phyloP scores from a whole-genome alignment of 2,888 invertebrate species.

The Rhingia campestris region DNA sequence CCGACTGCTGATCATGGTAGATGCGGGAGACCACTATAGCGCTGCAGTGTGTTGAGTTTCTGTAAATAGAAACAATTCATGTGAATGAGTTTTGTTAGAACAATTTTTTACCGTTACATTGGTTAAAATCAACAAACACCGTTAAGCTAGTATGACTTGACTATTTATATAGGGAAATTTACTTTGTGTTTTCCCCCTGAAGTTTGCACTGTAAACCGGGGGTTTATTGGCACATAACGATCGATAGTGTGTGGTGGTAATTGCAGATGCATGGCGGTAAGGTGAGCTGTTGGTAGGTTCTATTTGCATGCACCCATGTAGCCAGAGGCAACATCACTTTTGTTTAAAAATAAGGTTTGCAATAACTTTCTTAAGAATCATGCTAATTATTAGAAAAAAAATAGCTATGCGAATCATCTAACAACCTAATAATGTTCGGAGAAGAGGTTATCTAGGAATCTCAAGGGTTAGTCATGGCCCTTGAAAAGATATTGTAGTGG shows the following conservation, averaged over 20 bases:
- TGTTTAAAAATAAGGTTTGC: no score
- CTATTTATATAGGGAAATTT: slow-evolving; percentile 27
- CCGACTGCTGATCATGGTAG: slow-evolving; percentile 32
- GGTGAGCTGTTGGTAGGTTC: slow-evolving; percentile 17
- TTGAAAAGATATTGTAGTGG: no score
- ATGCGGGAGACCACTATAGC: slow-evolving; percentile 26
- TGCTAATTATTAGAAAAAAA: no score
- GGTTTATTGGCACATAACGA: slow-evolving; percentile 46
- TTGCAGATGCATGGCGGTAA: slow-evolving; percentile 52
- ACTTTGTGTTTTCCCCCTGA: slow-evolving; percentile 28
- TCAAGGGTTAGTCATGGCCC: no score
- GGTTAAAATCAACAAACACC: slow-evolving; percentile 47
- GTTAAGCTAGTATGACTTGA: background rate
- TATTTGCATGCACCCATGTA: no score
- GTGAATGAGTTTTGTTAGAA: slow-evolving; percentile 72
- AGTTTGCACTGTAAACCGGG: slow-evolving; percentile 15
- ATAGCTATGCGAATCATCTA: no score
- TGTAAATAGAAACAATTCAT: slow-evolving; percentile 64
- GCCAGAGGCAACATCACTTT: no score
- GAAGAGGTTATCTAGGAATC: no score
- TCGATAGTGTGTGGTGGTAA: slow-evolving; percentile 13
- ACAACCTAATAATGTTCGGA: no score
- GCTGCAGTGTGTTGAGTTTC: slow-evolving; percentile 40
- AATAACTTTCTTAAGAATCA: no score
- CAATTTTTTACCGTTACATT: slow-evolving; percentile 67